Evolutionary conservation across 2,113 vertebrate species (phyloP).

Genomic region (Anguilla rostrata): DNA sequence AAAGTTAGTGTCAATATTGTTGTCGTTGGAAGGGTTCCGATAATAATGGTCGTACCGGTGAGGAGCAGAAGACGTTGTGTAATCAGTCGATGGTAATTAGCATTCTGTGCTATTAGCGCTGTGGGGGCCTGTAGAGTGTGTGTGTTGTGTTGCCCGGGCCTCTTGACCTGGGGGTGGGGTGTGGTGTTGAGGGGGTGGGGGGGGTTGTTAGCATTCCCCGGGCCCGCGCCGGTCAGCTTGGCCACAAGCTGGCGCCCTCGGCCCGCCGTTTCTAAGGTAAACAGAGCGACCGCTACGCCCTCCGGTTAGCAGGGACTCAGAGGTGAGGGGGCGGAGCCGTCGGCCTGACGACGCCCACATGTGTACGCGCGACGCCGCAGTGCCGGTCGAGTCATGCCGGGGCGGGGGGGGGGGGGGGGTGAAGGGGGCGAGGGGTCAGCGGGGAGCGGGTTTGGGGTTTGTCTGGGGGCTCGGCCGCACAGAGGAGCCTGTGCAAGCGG

Average conservation of each 20-base stretch:
- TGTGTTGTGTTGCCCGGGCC: background rate
- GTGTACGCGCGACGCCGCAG: no score
- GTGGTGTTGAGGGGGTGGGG: no score
- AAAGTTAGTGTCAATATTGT: background rate
- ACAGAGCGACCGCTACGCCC: background rate
- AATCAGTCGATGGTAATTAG: background rate
- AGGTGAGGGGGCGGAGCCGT: no score
- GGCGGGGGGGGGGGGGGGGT: no score
- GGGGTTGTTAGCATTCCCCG: slow-evolving; percentile 1
- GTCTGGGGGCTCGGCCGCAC: background rate
- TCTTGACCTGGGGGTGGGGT: background rate
- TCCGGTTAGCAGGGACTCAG: no score
- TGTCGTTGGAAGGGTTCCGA: background rate
- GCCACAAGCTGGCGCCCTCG: background rate
- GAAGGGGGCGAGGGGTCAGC: no score
- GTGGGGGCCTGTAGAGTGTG: background rate
- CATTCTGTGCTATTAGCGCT: background rate
- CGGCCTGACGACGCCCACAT: no score
- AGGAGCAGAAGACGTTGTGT: background rate
- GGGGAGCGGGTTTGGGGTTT: no score
- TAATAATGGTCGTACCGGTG: background rate
- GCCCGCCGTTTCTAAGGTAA: background rate
- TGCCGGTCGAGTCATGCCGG: no score
- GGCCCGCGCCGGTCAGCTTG: background rate
- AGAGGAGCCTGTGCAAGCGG: background rate